Conservation (phyloP, 2,797 vertebrate species). For the Xenops minutus region DNA sequence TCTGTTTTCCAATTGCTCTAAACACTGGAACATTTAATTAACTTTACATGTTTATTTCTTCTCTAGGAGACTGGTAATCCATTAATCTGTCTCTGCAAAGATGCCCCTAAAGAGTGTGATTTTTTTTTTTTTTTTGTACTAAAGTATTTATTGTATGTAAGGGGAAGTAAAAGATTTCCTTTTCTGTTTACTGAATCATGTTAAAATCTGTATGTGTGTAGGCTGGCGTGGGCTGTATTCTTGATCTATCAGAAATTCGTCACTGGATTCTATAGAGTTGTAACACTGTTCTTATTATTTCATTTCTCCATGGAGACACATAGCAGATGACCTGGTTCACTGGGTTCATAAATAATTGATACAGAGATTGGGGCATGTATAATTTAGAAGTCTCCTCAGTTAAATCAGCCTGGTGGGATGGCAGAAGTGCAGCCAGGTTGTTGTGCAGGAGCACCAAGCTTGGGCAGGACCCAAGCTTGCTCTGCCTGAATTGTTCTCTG, state of each 20-base stretch:
- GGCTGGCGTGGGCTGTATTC: neutral
- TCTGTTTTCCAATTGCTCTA: slow-evolving; percentile 19
- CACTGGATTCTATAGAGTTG: neutral
- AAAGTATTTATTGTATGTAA: neutral
- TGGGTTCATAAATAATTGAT: neutral
- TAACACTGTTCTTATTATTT: neutral
- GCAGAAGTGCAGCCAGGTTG: neutral
- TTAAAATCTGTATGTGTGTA: neutral
- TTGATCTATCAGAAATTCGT: neutral
- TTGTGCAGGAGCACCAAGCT: neutral
- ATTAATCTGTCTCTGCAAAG: slow-evolving; percentile 35
- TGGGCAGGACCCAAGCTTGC: neutral
- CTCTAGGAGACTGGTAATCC: slow-evolving; percentile 19
- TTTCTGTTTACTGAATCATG: slow-evolving; percentile 2
- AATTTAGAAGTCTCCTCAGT: neutral
- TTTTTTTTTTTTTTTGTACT: neutral
- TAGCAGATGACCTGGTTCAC: neutral
- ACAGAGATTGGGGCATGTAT: neutral
- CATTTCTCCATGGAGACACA: neutral
- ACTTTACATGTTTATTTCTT: slow-evolving; percentile 51
- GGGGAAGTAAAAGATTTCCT: neutral
- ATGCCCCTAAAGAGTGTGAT: neutral
- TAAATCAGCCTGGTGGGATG: neutral
- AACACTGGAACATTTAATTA: slow-evolving; percentile 15
- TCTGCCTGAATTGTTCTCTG: neutral